These are phyloP conservation scores for Phainopepla nitens DNA, from an alignment of 2,113 vertebrate genomes.

Conservation along the genomic window DNA sequence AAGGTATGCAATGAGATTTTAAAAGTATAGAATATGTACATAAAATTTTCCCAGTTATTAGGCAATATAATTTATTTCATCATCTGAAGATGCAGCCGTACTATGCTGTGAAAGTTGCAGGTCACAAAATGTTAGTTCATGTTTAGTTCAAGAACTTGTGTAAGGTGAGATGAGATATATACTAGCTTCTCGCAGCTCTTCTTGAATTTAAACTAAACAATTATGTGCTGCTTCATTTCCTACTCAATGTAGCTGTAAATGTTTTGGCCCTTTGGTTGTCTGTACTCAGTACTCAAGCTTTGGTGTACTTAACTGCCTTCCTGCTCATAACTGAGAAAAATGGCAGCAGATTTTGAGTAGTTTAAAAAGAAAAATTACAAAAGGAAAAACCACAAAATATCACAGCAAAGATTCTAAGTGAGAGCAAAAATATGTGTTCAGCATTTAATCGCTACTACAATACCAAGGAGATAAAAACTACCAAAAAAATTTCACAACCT, in stretches of 20 bases:
- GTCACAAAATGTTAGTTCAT: slow-evolving; percentile 22
- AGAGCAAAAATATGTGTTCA: neutral
- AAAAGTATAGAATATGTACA: neutral
- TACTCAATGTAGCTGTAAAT: slow-evolving; percentile 67
- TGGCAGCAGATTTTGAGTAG: neutral
- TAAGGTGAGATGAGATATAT: slow-evolving; percentile 35
- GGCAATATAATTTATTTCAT: neutral
- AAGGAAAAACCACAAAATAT: neutral
- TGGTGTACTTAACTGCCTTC: slow-evolving; percentile 50
- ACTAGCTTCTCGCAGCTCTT: slow-evolving; percentile 22
- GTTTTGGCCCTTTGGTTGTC: slow-evolving; percentile 46
- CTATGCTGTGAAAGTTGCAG: neutral
- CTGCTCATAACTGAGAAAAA: slow-evolving; percentile 1
- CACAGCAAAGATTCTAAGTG: neutral
- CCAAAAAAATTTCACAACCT: neutral
- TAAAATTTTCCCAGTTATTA: neutral
- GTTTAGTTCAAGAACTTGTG: slow-evolving; percentile 37
- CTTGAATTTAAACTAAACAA: slow-evolving; percentile 56
- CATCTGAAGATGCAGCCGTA: neutral
- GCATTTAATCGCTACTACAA: neutral
- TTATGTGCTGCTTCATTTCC: slow-evolving; percentile 63
- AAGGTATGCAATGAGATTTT: neutral
- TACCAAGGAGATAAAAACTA: slow-evolving; percentile 3
- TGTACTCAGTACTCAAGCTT: slow-evolving; percentile 20
- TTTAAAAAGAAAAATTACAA: neutral